Evolutionary conservation across 2,888 invertebrate species (phyloP).

Genomic region (Scrobipalpa costella): DNA sequence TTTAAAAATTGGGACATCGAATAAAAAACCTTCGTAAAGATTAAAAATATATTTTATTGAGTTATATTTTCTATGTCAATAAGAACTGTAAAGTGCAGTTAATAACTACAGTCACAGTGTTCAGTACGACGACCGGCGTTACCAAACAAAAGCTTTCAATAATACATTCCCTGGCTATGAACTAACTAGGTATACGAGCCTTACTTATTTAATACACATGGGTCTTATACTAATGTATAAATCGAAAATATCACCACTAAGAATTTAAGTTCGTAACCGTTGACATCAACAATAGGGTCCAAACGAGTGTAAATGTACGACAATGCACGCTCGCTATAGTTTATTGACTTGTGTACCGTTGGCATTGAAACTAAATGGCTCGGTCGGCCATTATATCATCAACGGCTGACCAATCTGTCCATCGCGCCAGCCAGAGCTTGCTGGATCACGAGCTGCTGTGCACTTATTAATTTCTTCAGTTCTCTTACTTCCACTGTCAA

Average conservation of each 20-base stretch:
- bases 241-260: constrained; percentile 59
- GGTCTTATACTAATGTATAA: constrained; percentile 16
- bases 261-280: constrained; percentile 60
- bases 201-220: background rate
- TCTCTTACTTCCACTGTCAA: constrained; percentile 86
- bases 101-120: constrained; percentile 54
- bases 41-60: constrained; percentile 3
- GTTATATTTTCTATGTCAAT: background rate
- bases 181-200: background rate
- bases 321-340: constrained; percentile 63
- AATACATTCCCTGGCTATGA: background rate
- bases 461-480: constrained; percentile 81
- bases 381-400: constrained; percentile 70
- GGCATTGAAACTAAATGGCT: constrained; percentile 77
- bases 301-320: constrained; percentile 54
- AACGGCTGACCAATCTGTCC: constrained; percentile 68
- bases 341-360: constrained; percentile 74
- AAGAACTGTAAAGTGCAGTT: background rate
- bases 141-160: constrained; percentile 33
- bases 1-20: background rate
- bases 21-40: background rate
- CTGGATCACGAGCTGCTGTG: constrained; percentile 76
- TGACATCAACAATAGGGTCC: constrained; percentile 50
- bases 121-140: constrained; percentile 48
- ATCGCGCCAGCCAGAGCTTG: constrained; percentile 71